A percentile compares a stretch with the other conserved stretches of the same genome.
Conservation (phyloP, 2,888 invertebrate genomes). For the Stenoptilia bipunctidactyla region DNA sequence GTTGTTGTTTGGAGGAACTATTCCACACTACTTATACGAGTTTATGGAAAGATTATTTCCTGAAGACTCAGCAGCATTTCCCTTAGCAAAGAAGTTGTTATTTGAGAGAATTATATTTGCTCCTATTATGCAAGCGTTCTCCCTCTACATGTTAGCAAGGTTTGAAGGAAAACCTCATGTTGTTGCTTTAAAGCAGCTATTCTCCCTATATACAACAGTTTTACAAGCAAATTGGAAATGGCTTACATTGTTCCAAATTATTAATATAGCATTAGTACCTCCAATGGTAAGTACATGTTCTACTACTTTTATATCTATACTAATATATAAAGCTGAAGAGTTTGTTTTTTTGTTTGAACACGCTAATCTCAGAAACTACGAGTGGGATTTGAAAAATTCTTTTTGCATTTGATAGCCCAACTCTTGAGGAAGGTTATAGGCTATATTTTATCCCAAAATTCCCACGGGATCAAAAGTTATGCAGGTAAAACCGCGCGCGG, state of each 20-base stretch:
- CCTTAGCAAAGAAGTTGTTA: conserved; percentile 73
- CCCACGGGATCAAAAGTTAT: too few relatives aligned
- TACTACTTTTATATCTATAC: too few relatives aligned
- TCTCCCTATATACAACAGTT: conserved; percentile 75
- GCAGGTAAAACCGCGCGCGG: too few relatives aligned
- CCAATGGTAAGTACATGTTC: conserved; percentile 74
- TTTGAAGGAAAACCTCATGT: conserved; percentile 82
- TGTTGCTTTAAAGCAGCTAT: conserved; percentile 73
- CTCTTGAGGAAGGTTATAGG: too few relatives aligned
- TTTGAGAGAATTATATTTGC: conserved; percentile 81
- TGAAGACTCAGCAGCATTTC: conserved; percentile 66
- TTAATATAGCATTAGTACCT: conserved; percentile 82
- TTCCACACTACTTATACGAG: conserved; percentile 84
- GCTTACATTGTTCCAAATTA: conserved; percentile 79
- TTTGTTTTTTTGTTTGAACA: too few relatives aligned
- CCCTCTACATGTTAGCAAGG: conserved; percentile 79
- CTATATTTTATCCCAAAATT: too few relatives aligned
- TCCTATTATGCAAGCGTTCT: conserved; percentile 79
- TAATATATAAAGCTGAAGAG: too few relatives aligned
- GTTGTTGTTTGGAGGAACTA: conserved; percentile 82
- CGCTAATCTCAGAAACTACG: too few relatives aligned
- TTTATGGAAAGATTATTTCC: conserved; percentile 73
- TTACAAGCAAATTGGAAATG: conserved; percentile 83
- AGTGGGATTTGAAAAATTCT: too few relatives aligned
- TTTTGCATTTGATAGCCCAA: too few relatives aligned